phyloP scores from a whole-genome alignment of 2,113 vertebrate species.

The Tapirus terrestris region DNA sequence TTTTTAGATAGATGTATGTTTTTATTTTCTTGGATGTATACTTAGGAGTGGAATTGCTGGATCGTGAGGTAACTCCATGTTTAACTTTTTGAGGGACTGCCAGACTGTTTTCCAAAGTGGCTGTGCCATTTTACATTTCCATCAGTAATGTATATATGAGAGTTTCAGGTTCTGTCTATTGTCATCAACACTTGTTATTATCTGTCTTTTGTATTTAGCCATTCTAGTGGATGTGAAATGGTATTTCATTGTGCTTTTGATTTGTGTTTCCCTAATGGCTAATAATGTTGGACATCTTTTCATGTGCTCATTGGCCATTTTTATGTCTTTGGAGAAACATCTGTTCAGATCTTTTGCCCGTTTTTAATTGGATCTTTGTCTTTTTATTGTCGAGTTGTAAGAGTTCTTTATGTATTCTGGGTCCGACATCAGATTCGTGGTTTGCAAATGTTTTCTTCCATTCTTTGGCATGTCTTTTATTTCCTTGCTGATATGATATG shows the following conservation, averaged over 20 bases:
- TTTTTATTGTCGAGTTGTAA: not conserved
- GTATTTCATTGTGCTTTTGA: not conserved
- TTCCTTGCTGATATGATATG: constrained; percentile 18
- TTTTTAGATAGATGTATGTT: not conserved
- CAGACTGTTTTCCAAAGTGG: not conserved
- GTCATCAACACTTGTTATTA: not conserved
- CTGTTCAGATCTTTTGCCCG: not conserved
- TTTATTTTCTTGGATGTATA: not conserved
- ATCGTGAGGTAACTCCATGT: not conserved
- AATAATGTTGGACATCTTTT: not conserved
- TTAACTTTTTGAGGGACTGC: not conserved
- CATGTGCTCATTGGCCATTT: not conserved
- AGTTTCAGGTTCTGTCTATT: not conserved
- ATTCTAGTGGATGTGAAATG: not conserved
- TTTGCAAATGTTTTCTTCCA: not conserved
- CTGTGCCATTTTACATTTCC: not conserved
- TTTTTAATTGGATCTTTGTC: not conserved
- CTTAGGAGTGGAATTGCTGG: not conserved
- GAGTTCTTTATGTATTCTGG: not conserved
- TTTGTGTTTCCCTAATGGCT: not conserved
- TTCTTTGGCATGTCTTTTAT: not conserved
- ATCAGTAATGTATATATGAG: not conserved
- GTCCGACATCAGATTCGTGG: not conserved
- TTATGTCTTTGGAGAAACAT: constrained; percentile 7
- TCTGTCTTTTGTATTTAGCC: not conserved